A percentile compares a stretch with the other conserved stretches of the same genome.
phyloP scores from a whole-genome alignment of 2,113 vertebrate genomes.

The Kryptolebias marmoratus region DNA sequence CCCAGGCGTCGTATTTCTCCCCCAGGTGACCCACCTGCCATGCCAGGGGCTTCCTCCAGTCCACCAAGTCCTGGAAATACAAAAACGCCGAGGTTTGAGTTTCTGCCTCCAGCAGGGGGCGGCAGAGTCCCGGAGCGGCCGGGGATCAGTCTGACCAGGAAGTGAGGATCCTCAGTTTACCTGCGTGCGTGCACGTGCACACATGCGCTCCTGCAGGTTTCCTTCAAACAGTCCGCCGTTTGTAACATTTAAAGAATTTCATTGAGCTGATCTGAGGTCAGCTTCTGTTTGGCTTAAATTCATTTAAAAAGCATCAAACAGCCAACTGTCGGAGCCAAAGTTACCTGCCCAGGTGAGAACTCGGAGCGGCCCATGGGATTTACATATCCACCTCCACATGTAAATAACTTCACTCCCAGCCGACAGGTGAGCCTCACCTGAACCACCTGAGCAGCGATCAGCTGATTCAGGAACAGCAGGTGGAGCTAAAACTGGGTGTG shows the following conservation, averaged over 20 bases:
- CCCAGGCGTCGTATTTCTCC: constrained; percentile 96
- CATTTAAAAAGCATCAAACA: fast-evolving
- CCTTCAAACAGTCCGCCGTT: neutral
- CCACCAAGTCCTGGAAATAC: constrained; percentile 88
- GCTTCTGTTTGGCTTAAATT: neutral
- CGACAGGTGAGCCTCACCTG: neutral
- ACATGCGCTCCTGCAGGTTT: neutral
- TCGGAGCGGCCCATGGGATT: neutral
- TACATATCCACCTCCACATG: neutral
- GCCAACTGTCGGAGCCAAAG: no score
- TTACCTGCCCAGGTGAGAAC: neutral
- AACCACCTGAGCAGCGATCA: neutral
- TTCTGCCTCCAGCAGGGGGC: constrained; percentile 48
- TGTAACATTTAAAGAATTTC: neutral
- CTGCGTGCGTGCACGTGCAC: neutral
- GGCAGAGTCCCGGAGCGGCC: constrained; percentile 22
- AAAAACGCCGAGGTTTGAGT: fast-evolving
- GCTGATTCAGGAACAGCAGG: neutral
- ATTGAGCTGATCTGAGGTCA: neutral
- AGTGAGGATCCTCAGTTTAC: constrained; percentile 7
- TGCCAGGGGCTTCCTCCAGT: constrained; percentile 93
- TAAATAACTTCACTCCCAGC: neutral
- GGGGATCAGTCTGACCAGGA: constrained; percentile 2
- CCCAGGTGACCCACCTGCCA: constrained; percentile 95
- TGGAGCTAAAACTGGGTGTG: no score